Evolutionary conservation across 1,140 invertebrate genomes (phyloP).

Genomic region (fruit fly (Drosophila melanogaster)): Release_6_plus_ISO1_MT NT_033777.3:25386501-25387000

Average conservation of each 20-base stretch:
- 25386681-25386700: slow-evolving; percentile 57
- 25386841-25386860: slow-evolving; percentile 27
- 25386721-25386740: slow-evolving; percentile 64
- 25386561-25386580: slow-evolving; percentile 9
- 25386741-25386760: slow-evolving; percentile 71
- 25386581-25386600: too few relatives aligned
- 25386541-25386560: slow-evolving; percentile 65
- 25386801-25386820: slow-evolving; percentile 34
- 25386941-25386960: slow-evolving; percentile 69
- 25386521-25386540: slow-evolving; percentile 71
- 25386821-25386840: not conserved
- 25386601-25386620: too few relatives aligned
- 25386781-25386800: slow-evolving; percentile 51
- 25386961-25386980: slow-evolving; percentile 34
- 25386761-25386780: slow-evolving; percentile 75
- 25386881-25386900: slow-evolving; percentile 48
- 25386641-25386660: slow-evolving; percentile 4
- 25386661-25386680: slow-evolving; percentile 49
- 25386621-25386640: not conserved
- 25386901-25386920: slow-evolving; percentile 60
- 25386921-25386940: slow-evolving; percentile 46
- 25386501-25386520: slow-evolving; percentile 77
- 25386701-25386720: slow-evolving; percentile 18
- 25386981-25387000: slow-evolving; percentile 13
- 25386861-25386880: slow-evolving; percentile 24